phyloP scores from a whole-genome alignment of 2,113 vertebrate genomes.

The Oncorhynchus tshawytscha region DNA sequence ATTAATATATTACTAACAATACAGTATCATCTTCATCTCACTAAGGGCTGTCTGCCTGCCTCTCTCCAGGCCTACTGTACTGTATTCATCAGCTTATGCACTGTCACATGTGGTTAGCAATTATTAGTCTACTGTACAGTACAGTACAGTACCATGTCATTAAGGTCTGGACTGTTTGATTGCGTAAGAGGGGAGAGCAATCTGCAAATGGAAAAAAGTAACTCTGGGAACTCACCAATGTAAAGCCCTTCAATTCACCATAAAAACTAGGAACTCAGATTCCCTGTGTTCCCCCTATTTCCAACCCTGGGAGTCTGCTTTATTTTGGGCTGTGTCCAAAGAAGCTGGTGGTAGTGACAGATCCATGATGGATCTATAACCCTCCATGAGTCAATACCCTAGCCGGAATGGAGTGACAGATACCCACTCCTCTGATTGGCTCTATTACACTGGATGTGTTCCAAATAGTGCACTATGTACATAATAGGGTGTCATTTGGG shows the following conservation, averaged over 20 bases:
- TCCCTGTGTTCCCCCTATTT: too few relatives aligned
- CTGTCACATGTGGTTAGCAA: too few relatives aligned
- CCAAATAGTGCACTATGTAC: background rate
- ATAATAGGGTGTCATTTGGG: too few relatives aligned
- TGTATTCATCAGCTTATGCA: background rate
- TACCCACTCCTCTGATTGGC: conserved; percentile 39
- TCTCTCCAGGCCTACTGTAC: background rate
- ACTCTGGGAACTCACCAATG: too few relatives aligned
- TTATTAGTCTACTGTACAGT: background rate
- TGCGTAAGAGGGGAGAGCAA: background rate
- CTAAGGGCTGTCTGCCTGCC: too few relatives aligned
- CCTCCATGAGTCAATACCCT: conserved; percentile 14
- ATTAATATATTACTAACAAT: too few relatives aligned
- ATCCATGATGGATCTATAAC: conserved; percentile 23
- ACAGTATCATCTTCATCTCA: too few relatives aligned
- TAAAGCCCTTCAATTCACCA: too few relatives aligned
- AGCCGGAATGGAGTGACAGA: conserved; percentile 26
- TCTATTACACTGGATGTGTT: conserved; percentile 2
- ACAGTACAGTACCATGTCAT: background rate
- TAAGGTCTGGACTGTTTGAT: background rate
- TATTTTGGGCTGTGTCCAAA: background rate
- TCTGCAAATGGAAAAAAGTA: too few relatives aligned
- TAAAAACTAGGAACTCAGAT: too few relatives aligned
- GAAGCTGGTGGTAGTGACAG: conserved; percentile 10
- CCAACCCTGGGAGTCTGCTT: background rate